Conservation (phyloP, 1,140 invertebrate species). For the Orussus abietinus region DNA sequence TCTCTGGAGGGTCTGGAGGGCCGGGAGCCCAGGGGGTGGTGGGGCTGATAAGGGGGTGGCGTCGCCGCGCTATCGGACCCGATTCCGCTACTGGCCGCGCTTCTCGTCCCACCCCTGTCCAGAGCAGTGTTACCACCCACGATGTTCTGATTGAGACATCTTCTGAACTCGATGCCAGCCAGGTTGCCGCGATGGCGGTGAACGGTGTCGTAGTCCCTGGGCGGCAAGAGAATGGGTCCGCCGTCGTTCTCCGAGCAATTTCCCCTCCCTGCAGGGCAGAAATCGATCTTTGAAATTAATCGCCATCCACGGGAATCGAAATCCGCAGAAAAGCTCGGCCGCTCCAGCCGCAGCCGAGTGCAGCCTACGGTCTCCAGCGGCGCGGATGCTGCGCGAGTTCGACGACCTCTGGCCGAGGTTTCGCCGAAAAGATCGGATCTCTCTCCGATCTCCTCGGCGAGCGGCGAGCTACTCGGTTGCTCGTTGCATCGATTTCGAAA, state of each 20-base stretch:
- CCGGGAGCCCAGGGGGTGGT: conserved; percentile 42
- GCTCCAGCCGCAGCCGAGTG: too few relatives aligned
- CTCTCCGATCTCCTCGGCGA: too few relatives aligned
- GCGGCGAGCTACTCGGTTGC: too few relatives aligned
- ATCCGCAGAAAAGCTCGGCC: too few relatives aligned
- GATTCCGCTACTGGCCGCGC: conserved; percentile 65
- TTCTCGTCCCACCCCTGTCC: conserved; percentile 48
- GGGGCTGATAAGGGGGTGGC: conserved; percentile 54
- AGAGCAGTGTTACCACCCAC: conserved; percentile 55
- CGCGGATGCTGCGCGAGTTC: too few relatives aligned
- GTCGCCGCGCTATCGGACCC: conserved; percentile 84
- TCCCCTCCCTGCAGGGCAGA: conserved; percentile 38
- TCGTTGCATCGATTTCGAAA: too few relatives aligned
- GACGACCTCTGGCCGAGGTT: too few relatives aligned
- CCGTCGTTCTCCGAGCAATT: conserved; percentile 53
- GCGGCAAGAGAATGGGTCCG: conserved; percentile 81
- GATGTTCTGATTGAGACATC: conserved; percentile 69
- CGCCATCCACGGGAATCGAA: too few relatives aligned
- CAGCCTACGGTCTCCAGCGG: too few relatives aligned
- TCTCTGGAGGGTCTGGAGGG: conserved; percentile 47
- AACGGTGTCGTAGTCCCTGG: conserved; percentile 89
- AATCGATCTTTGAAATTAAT: too few relatives aligned
- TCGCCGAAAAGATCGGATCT: too few relatives aligned
- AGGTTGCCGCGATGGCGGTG: conserved; percentile 80
- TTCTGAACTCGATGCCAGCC: conserved; percentile 71